Conservation (phyloP, 2,888 invertebrate genomes). For the Trichogramma dendrolimi region DNA sequence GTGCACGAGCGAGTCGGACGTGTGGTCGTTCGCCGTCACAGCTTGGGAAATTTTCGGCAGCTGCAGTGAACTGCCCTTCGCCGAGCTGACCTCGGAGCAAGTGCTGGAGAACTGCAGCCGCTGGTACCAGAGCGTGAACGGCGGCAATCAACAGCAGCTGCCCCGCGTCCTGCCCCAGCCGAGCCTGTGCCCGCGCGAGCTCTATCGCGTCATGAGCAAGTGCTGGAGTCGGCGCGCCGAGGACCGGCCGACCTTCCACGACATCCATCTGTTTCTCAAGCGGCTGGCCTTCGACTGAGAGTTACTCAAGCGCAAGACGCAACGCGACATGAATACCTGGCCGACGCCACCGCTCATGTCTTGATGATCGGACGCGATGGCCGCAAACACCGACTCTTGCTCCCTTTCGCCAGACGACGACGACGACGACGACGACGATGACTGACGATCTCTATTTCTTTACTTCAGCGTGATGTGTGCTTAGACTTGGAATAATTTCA, state of each 20-base stretch:
- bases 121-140: conserved; percentile 58
- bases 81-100: conserved; percentile 78
- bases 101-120: conserved; percentile 72
- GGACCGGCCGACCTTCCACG: conserved; percentile 80
- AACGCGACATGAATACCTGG: no score
- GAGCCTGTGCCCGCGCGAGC: conserved; percentile 72
- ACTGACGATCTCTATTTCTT: no score
- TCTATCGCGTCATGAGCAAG: conserved; percentile 87
- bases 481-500: no score
- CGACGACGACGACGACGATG: no score
- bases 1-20: conserved; percentile 82
- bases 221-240: conserved; percentile 82
- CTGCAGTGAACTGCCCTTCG: conserved; percentile 76
- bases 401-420: no score
- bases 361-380: no score
- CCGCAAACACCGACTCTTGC: no score
- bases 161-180: conserved; percentile 63
- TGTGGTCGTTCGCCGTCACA: conserved; percentile 88
- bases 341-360: no score
- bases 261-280: conserved; percentile 77
- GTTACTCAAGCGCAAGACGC: no score
- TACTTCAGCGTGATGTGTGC: no score
- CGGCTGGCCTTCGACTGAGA: conserved; percentile 44
- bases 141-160: conserved; percentile 49
- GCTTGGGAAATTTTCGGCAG: conserved; percentile 84